These are phyloP conservation scores for Endotricha flammealis DNA, from an alignment of 2,888 invertebrate species.

Conservation along the genomic window DNA sequence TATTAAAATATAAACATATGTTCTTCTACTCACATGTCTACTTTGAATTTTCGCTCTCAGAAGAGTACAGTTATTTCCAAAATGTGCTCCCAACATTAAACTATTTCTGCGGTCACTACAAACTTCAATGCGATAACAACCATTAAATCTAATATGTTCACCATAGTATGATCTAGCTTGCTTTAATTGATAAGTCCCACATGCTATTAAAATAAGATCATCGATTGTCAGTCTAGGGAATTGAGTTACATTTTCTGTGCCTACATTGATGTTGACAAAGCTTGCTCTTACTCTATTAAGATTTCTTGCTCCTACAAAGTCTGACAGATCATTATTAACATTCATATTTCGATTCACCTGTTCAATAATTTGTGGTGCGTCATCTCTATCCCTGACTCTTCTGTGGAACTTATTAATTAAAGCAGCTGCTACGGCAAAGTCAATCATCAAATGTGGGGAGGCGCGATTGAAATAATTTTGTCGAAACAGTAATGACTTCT, in stretches of 20 bases:
- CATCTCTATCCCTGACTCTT: constrained; percentile 10
- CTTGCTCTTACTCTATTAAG: constrained; percentile 12
- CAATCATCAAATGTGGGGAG: constrained; percentile 4
- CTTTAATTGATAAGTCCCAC: constrained; percentile 15
- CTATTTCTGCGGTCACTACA: constrained; percentile 13
- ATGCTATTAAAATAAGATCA: constrained; percentile 14
- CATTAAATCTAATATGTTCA: constrained; percentile 14
- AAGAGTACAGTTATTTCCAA: constrained; percentile 9
- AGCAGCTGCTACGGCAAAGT: constrained; percentile 10
- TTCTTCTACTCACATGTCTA: constrained; percentile 3
- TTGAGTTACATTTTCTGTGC: constrained; percentile 9
- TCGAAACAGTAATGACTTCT: constrained; percentile 8
- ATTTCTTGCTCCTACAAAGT: constrained; percentile 9
- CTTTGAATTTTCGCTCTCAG: constrained; percentile 9
- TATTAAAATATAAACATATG: constrained; percentile 3
- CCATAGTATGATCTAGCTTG: constrained; percentile 15
- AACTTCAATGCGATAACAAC: constrained; percentile 10
- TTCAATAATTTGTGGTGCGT: constrained; percentile 11
- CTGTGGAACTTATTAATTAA: constrained; percentile 11
- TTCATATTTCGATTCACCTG: constrained; percentile 10
- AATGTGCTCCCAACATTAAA: constrained; percentile 4
- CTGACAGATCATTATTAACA: constrained; percentile 9
- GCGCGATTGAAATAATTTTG: constrained; percentile 11
- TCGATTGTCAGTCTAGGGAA: constrained; percentile 11
- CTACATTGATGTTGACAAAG: constrained; percentile 13